Conservation (phyloP, 2,113 vertebrate genomes). For the Meles meles region DNA sequence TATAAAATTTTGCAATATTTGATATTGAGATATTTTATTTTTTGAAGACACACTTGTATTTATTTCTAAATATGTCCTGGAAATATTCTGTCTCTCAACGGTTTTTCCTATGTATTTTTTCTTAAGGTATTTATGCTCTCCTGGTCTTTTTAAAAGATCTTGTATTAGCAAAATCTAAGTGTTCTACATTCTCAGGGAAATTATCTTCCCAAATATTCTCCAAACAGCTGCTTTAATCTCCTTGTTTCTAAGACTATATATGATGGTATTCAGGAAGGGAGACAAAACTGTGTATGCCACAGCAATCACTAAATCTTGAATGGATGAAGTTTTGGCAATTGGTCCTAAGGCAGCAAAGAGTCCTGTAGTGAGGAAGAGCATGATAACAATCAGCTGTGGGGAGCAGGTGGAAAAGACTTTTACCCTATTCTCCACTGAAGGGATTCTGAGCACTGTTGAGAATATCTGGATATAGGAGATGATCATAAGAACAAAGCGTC, state of each 20-base stretch:
- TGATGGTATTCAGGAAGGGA: not conserved
- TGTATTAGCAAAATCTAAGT: no score
- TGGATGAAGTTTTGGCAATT: not conserved
- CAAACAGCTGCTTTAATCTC: not conserved
- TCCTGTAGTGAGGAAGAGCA: not conserved
- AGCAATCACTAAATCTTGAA: conserved; percentile 27
- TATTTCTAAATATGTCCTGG: not conserved
- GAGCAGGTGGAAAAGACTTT: conserved; percentile 55
- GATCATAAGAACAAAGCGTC: not conserved
- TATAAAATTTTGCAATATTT: not conserved
- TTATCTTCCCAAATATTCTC: not conserved
- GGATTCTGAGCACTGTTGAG: conserved; percentile 8
- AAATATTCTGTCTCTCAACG: not conserved
- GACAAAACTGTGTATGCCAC: not conserved
- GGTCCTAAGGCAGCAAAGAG: conserved; percentile 49
- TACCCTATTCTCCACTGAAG: not conserved
- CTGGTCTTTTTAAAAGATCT: not conserved
- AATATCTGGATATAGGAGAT: conserved; percentile 47
- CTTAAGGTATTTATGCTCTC: no score
- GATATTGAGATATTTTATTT: not conserved
- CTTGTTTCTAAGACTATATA: not conserved
- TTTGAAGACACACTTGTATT: not conserved
- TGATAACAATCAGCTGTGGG: conserved; percentile 19
- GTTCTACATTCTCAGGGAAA: not conserved
- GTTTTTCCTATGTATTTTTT: not conserved